Conservation (phyloP, 2,888 invertebrate genomes). For the Tortrix viridana region DNA sequence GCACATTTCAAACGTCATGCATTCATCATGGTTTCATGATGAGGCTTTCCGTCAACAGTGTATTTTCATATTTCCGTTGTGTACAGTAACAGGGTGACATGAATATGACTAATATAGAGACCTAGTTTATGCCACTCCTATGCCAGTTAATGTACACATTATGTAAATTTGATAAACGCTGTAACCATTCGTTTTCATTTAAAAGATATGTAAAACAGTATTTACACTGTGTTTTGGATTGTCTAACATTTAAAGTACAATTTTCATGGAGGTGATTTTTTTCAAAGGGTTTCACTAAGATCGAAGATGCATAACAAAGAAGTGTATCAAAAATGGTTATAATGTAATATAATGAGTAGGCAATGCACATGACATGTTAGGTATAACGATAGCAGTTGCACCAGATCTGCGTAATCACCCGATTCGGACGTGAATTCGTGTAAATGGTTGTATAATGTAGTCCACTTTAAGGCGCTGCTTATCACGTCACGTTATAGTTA, state of each 20-base stretch:
- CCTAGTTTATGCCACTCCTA: conserved; percentile 8
- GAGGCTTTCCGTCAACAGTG: conserved; percentile 7
- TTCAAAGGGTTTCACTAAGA: neutral
- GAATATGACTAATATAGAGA: conserved; percentile 26
- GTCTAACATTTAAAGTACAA: neutral
- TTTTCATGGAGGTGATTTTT: neutral
- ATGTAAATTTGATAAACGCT: neutral
- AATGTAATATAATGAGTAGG: conserved; percentile 17
- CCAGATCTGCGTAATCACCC: conserved; percentile 27
- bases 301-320: neutral
- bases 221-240: too few relatives aligned
- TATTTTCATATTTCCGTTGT: conserved; percentile 28
- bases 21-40: neutral
- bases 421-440: conserved; percentile 47
- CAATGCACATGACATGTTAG: conserved; percentile 22
- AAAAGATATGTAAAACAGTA: neutral
- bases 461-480: conserved; percentile 20
- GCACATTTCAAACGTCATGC: conserved; percentile 6
- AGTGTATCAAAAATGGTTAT: neutral
- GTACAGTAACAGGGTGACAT: conserved; percentile 17
- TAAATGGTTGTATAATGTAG: conserved; percentile 34
- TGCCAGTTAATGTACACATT: neutral
- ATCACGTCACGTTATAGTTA: conserved; percentile 27
- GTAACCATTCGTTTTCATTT: neutral
- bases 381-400: conserved; percentile 45